Evolutionary conservation across 2,888 invertebrate species (phyloP).

Genomic region (Hololepta plana): DNA sequence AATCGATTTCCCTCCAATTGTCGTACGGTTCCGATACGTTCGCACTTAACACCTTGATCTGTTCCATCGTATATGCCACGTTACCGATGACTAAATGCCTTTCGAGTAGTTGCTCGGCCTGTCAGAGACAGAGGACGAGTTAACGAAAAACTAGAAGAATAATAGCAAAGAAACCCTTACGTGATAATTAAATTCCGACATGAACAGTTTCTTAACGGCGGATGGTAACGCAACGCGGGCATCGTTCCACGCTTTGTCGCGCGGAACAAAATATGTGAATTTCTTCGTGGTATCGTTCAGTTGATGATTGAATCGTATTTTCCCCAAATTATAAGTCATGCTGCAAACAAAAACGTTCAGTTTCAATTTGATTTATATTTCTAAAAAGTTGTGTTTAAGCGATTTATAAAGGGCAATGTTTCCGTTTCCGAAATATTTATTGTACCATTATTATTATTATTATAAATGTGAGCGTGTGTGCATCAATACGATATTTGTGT

Average conservation of each 20-base stretch:
- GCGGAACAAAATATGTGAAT: constrained; percentile 84
- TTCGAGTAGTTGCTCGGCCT: constrained; percentile 71
- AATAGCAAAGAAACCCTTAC: constrained; percentile 31
- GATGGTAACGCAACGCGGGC: constrained; percentile 60
- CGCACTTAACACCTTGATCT: constrained; percentile 44
- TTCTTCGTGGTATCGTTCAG: constrained; percentile 56
- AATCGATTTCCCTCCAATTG: constrained; percentile 31
- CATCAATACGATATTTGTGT: no score
- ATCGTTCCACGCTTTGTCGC: constrained; percentile 76
- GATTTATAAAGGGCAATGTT: not conserved
- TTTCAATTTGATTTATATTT: not conserved
- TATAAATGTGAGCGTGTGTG: no score
- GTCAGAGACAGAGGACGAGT: constrained; percentile 9
- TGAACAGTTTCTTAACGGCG: constrained; percentile 67
- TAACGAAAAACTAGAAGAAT: not conserved
- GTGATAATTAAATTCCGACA: constrained; percentile 62
- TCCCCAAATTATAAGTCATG: constrained; percentile 58
- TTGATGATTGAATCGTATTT: constrained; percentile 59
- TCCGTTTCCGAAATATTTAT: not conserved
- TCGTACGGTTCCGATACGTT: constrained; percentile 7
- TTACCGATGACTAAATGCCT: constrained; percentile 73
- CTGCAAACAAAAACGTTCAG: constrained; percentile 36
- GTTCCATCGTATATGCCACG: constrained; percentile 62
- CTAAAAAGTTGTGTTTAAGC: not conserved
- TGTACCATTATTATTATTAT: not conserved